These are phyloP conservation scores for Orestias chungarensis DNA, from an alignment of 2,797 vertebrate genomes.

Conservation along the genomic window DNA sequence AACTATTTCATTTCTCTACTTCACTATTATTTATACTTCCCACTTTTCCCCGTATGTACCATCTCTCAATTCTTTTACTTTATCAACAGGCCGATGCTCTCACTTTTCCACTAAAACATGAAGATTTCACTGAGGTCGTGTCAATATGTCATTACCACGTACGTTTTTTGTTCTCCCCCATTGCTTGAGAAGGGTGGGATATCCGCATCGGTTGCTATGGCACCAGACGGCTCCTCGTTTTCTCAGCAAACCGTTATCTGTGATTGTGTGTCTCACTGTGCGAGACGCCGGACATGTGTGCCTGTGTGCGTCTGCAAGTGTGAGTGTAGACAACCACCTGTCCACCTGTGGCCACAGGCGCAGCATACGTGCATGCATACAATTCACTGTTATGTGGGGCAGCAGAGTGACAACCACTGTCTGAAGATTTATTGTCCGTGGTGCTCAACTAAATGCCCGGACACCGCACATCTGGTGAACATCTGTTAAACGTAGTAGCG, in stretches of 20 bases:
- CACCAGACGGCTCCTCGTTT: constrained; percentile 91
- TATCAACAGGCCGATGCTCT: background rate
- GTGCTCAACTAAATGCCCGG: background rate
- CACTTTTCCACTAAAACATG: constrained; percentile 24
- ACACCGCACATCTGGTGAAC: constrained; percentile 2
- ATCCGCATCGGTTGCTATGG: constrained; percentile 93
- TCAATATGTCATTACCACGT: constrained; percentile 73
- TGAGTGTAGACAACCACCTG: constrained; percentile 40
- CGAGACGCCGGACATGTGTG: constrained; percentile 22
- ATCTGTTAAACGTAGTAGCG: constrained; percentile 2
- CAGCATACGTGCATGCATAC: constrained; percentile 27
- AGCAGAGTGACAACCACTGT: constrained; percentile 29
- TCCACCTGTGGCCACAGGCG: constrained; percentile 35
- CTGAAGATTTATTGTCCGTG: background rate
- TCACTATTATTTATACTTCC: constrained; percentile 34
- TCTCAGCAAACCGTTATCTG: constrained; percentile 88
- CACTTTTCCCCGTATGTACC: constrained; percentile 17
- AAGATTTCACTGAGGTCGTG: constrained; percentile 65
- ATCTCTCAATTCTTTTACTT: constrained; percentile 22
- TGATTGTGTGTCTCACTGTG: constrained; percentile 67
- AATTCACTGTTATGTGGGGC: constrained; percentile 36
- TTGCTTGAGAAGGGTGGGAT: constrained; percentile 84
- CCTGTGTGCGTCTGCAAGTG: constrained; percentile 38
- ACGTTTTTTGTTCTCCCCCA: constrained; percentile 65
- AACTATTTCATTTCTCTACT: constrained; percentile 53